Evolutionary conservation across 2,888 invertebrate species (phyloP).

Genomic region (Harmothoe impar): DNA sequence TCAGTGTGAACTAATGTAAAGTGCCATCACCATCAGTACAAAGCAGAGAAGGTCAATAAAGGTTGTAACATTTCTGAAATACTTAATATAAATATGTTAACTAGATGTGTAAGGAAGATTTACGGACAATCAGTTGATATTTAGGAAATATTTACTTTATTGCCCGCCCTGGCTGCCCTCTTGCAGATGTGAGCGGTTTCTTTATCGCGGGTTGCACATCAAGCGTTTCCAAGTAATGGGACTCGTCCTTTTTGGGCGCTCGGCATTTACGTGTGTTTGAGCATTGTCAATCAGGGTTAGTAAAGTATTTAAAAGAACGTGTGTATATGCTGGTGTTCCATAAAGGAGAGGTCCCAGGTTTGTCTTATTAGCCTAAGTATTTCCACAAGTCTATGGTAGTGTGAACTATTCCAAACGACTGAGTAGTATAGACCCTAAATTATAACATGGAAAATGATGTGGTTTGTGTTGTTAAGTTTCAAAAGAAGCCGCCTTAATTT

Average conservation of each 20-base stretch:
- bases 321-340: no score
- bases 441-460: background rate
- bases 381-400: no score
- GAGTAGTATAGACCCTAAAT: background rate
- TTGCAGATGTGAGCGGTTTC: conserved; percentile 44
- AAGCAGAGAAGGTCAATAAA: background rate
- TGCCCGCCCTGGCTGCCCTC: conserved; percentile 21
- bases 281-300: no score
- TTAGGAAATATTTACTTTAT: conserved; percentile 16
- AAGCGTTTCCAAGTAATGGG: background rate
- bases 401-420: no score
- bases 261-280: no score
- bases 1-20: background rate
- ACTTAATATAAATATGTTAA: background rate
- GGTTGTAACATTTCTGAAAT: conserved; percentile 7
- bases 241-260: background rate
- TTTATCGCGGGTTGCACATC: conserved; percentile 55
- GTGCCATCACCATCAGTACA: no score
- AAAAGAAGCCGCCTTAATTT: background rate
- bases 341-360: no score
- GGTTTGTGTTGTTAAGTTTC: conserved; percentile 18
- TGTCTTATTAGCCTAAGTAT: no score
- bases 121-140: background rate
- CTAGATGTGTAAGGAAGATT: conserved; percentile 6
- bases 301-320: no score